Evolutionary conservation across 2,888 invertebrate species (phyloP), one percentile per base, ranked within the genome.

Genomic region (Drosophila phalerata): DNA sequence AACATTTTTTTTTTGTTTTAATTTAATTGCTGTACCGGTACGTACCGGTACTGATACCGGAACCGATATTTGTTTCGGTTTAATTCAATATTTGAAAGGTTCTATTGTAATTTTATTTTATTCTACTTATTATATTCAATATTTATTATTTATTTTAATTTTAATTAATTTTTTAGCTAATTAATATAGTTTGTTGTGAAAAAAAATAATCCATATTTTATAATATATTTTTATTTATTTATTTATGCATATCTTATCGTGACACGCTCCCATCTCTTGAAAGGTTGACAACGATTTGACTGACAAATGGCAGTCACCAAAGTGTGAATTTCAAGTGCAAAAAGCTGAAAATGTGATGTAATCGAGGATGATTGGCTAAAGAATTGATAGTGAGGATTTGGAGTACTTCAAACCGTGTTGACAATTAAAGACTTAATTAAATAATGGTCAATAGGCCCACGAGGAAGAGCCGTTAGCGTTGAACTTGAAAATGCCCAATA

Each of bases 351-450:
- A 51, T 65, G 71, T 74, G 62, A 32, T 73, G 74, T 70, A 82
- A 67, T 71, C 45, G 49, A 62, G 61, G 52, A 75, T 79, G 71
- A 60, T 51, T 57, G 55, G 51, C 48, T 56, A 13, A 38, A 6
- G 52, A 61, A 37, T 71, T 32, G 47, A 17, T 30, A 9, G 11
- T 22, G 1, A 15, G 38, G n/a, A 45, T 40, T 56, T 32, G 38
- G 9, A 6, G 19, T 15, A 51, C 34, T 42, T 10, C 0, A 11
- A 8, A 15, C 40, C 42, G 30, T 25, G 63, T 43, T 72, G 60
- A 75, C 77, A 84, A 85, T 87, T 79, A 70, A 60, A 49, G 61
- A 53, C 72, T 85, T 89, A 80, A 85, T 89, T 87, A 76, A 74
- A 76, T 71, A 78, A 67, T 73, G 42, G 66, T 38, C 45, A 25